Conservation (phyloP, 2,113 vertebrate species). For the Hystrix cristata region DNA sequence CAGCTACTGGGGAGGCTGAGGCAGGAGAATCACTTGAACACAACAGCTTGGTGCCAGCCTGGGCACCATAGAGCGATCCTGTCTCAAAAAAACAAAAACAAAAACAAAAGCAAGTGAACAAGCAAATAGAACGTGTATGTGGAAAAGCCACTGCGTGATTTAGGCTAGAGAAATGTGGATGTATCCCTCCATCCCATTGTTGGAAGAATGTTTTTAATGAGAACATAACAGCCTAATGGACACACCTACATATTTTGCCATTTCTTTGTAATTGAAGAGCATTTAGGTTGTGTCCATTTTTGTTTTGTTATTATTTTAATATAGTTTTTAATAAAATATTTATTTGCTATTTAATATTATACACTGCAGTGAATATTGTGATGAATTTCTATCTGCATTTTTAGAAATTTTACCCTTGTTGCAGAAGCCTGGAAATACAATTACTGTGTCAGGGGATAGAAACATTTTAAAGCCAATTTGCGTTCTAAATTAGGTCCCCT, state of each 20-base stretch:
- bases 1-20: not conserved
- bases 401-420: not conserved
- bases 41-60: not conserved
- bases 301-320: constrained; percentile 12
- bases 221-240: not conserved
- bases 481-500: constrained; percentile 31
- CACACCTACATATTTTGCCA: not conserved
- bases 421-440: not conserved
- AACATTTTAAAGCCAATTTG: constrained; percentile 46
- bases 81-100: not conserved
- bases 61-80: not conserved
- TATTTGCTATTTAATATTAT: not conserved
- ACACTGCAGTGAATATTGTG: not conserved
- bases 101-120: not conserved
- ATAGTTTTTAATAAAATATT: not conserved
- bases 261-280: not conserved
- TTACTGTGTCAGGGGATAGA: not conserved
- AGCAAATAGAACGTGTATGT: no score
- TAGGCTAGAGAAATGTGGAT: constrained; percentile 6
- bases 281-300: not conserved
- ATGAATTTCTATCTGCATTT: constrained; percentile 30
- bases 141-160: not conserved
- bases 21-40: not conserved
- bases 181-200: not conserved
- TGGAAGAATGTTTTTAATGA: constrained; percentile 26